Evolutionary conservation across 2,797 vertebrate species (phyloP).

Genomic region (Platyrinchus mystaceus): DNA sequence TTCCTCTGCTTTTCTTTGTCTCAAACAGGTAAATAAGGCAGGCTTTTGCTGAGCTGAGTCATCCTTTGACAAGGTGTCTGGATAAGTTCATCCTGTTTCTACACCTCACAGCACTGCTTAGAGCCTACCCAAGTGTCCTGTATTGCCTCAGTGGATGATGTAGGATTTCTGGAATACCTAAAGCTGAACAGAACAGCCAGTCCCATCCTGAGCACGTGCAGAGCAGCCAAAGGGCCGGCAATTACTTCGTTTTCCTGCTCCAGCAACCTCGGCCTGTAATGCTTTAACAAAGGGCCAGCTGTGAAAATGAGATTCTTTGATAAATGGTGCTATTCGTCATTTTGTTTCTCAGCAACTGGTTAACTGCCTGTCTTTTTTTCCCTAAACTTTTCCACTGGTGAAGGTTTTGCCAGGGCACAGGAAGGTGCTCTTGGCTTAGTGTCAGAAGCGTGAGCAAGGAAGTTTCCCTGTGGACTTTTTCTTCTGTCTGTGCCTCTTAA

Average conservation of each 20-base stretch:
- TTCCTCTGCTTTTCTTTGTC: background rate
- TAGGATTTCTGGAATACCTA: background rate
- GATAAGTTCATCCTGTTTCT: background rate
- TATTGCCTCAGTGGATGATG: background rate
- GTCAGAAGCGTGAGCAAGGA: background rate
- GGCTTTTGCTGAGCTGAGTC: background rate
- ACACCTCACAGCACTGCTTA: background rate
- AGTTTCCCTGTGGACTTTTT: background rate
- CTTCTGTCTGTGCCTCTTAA: background rate
- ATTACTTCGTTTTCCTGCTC: background rate
- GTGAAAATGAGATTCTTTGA: constrained; percentile 24
- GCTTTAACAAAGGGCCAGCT: background rate
- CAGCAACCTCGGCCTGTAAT: background rate
- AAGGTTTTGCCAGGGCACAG: background rate
- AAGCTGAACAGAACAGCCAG: background rate
- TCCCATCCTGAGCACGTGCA: background rate
- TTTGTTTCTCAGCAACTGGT: background rate
- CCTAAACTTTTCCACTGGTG: background rate
- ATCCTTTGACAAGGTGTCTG: background rate
- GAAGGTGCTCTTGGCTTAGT: constrained; percentile 2
- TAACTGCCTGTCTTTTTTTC: background rate
- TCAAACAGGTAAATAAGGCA: background rate
- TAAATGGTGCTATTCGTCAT: background rate
- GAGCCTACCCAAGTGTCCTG: background rate
- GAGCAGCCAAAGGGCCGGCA: background rate